Conservation (phyloP, 2,797 vertebrate species). For the Mus caroli region DNA sequence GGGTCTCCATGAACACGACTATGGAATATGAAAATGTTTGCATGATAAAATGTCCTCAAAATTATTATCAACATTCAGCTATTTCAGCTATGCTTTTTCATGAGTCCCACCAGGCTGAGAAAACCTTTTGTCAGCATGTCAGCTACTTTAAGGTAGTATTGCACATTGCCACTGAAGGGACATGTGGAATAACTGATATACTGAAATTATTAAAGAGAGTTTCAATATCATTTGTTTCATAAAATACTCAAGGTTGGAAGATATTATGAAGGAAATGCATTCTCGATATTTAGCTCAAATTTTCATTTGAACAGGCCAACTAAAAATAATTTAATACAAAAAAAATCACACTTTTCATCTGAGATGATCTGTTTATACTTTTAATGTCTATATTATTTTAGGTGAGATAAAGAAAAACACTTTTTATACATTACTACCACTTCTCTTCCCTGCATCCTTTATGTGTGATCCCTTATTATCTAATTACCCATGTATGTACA, state of each 20-base stretch:
- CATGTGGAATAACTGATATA: neutral
- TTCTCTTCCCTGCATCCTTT: neutral
- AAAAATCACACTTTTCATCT: constrained; percentile 26
- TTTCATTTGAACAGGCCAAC: neutral
- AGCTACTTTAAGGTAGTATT: neutral
- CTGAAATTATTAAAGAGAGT: constrained; percentile 35
- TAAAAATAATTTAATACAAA: neutral
- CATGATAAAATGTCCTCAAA: neutral
- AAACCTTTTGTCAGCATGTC: neutral
- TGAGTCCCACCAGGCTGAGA: neutral
- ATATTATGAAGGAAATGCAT: neutral
- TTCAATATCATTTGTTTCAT: neutral
- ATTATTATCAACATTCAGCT: neutral
- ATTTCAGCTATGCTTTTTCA: neutral
- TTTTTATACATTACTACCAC: neutral
- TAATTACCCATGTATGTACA: neutral
- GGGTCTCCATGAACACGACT: neutral
- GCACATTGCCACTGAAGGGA: neutral
- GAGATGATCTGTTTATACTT: neutral
- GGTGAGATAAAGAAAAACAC: neutral
- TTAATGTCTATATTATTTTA: constrained; percentile 26
- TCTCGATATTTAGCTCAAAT: neutral
- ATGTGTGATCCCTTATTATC: neutral
- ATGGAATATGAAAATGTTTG: neutral
- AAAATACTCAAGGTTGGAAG: neutral